Base-by-base conservation (phyloP, 2,888 invertebrate genomes). In the Chironomus riparius region DNA sequence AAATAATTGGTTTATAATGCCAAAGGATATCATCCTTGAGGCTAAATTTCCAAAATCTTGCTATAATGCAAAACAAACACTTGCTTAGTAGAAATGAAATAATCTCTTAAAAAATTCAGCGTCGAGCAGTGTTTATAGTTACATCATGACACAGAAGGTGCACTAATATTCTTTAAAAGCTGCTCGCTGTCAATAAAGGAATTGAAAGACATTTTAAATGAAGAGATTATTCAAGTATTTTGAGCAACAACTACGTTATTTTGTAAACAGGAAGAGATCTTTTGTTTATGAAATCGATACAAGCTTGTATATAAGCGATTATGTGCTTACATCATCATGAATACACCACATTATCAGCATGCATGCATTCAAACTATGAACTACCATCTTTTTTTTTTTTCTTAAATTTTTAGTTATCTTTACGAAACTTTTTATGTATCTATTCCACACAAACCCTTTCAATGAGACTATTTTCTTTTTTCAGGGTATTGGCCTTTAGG, bases 401-500 rank as follows among this genome's bases (percentile, higher is more conserved):
- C 18, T 62, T n/a, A 21, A 47, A 13, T 12, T 12, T 70, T 38
- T 50, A 50, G 15, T 56, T 18, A 18, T 18, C 56, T 18, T 3
- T 56, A 56, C 5, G 56, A 18, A n/a, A 18, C 6, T 56, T 56
- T 56, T 56, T 56, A 7, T 7, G 18, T 18, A 56, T 56, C 56
- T 18, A 38, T 38, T 10, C 38, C 38, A 38, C 38, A 38, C 38
- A 28, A 38, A 10, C 38, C 38, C 10, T 10, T 38, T 38, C 56
- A 56, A n/a, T 10, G 15, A 7, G 18, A 56, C 56, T 15, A 15
- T 15, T 56, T 15, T 3, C 5, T 56, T 79, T 78, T 85, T 85
- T 10, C 87, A 97, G 96, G 96, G 78, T 92, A 93, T 83, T 97
- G 96, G 96, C 94, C 95, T 71, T 89, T 96, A 83, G 89, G 96